Percentiles rank a stretch among this genome's conserved stretches.
Conservation (phyloP, 2,113 vertebrate species). For the Otus sunia region DNA sequence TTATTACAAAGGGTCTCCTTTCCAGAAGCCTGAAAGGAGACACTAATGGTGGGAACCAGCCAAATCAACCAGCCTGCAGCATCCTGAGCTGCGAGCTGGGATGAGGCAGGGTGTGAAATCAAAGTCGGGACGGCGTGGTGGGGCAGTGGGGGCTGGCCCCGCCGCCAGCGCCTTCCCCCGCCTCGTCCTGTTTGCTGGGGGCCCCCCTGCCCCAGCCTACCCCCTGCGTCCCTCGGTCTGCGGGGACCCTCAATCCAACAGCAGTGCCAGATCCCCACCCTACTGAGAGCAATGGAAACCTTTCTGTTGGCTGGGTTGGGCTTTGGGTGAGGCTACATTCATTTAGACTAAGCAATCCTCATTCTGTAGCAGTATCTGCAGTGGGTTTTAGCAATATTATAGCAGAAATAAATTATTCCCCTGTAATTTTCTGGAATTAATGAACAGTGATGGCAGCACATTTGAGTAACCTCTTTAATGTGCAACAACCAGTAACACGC, state of each 20-base stretch:
- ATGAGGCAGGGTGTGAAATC: background rate
- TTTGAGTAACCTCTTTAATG: conserved; percentile 67
- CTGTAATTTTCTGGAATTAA: background rate
- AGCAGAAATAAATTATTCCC: background rate
- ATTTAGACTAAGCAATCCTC: background rate
- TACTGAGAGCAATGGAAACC: background rate
- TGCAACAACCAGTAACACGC: conserved; percentile 56
- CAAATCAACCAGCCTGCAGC: background rate
- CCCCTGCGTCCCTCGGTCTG: rapidly evolving
- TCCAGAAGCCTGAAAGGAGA: background rate
- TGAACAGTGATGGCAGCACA: background rate
- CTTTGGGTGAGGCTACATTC: background rate
- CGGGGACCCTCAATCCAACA: background rate
- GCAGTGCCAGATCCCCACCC: background rate
- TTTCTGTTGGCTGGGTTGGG: background rate
- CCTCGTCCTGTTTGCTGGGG: background rate
- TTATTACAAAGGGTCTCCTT: background rate
- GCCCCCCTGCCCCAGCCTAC: background rate
- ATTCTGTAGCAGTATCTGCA: background rate
- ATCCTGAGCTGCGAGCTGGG: background rate
- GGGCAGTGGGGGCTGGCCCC: background rate
- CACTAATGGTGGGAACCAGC: background rate
- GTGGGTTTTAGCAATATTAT: background rate
- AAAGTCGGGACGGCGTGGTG: rapidly evolving
- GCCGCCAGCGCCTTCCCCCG: background rate